phyloP scores from a whole-genome alignment of 35 echinoderm and acorn worm genomes.

The Ophioderma brevispina region DNA sequence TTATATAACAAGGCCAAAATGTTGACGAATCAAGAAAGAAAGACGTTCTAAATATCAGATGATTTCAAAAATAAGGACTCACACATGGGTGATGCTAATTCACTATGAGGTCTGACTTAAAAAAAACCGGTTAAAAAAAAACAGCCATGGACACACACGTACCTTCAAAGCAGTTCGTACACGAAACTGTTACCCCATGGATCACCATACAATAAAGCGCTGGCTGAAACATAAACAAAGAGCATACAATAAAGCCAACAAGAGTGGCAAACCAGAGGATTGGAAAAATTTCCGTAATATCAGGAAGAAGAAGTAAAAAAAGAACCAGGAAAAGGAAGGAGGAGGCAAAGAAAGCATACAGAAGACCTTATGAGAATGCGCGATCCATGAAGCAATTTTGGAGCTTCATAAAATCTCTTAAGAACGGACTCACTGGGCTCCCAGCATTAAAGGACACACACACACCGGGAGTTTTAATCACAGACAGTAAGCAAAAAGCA shows the following conservation, averaged over 20 bases:
- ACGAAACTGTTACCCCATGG: background rate
- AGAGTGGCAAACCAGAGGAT: no score
- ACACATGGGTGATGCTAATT: background rate
- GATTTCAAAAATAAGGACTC: background rate
- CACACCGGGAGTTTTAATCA: background rate
- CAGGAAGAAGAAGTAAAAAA: no score
- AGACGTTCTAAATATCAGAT: background rate
- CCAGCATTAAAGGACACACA: background rate
- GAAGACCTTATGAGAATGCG: background rate
- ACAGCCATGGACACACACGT: background rate
- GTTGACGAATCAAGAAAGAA: background rate
- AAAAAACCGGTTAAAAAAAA: background rate
- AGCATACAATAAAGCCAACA: no score
- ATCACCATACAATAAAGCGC: background rate
- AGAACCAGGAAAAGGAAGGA: background rate
- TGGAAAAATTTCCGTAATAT: no score
- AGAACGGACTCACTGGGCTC: background rate
- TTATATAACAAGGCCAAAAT: background rate
- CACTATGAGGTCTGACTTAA: background rate
- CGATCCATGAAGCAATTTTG: background rate
- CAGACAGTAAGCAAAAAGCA: background rate
- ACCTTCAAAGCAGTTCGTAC: background rate
- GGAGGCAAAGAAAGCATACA: background rate
- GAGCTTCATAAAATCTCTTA: background rate
- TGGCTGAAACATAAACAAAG: no score